Evolutionary conservation across 2,797 vertebrate genomes (phyloP).

Genomic region (Mormyrops boulengeri): DNA sequence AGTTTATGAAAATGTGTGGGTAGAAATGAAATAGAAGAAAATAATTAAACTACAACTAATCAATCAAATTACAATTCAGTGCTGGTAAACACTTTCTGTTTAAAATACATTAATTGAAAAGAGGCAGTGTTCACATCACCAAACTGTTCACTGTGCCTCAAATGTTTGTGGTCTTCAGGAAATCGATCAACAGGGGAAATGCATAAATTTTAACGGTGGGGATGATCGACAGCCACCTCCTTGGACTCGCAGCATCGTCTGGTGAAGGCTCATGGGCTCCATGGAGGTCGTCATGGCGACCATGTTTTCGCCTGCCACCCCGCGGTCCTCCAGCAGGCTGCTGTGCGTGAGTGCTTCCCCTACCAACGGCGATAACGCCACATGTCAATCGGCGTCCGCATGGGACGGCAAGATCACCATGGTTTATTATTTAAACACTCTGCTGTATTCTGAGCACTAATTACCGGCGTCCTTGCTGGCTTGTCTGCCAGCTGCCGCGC

Average conservation of each 20-base stretch:
- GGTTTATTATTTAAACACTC: not conserved
- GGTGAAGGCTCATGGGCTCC: conserved; percentile 76
- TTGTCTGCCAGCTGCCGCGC: conserved; percentile 48
- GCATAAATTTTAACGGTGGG: not conserved
- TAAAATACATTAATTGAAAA: not conserved
- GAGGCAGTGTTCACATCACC: not conserved
- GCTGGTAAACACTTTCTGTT: not conserved
- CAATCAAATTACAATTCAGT: not conserved
- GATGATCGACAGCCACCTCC: conserved; percentile 50
- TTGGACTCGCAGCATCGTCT: conserved; percentile 75
- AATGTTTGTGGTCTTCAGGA: not conserved
- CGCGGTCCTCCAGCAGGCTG: conserved; percentile 72
- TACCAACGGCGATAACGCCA: not conserved
- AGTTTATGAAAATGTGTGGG: conserved; percentile 31
- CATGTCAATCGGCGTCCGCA: not conserved
- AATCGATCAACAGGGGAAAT: too few relatives aligned
- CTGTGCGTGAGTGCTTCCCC: conserved; percentile 59
- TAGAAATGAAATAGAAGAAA: conserved; percentile 21
- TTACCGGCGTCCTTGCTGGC: conserved; percentile 59
- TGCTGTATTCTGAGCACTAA: not conserved
- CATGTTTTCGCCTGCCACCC: conserved; percentile 70
- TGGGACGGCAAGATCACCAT: not conserved
- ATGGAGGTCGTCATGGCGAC: conserved; percentile 83
- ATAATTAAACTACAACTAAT: not conserved
- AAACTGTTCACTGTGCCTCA: not conserved